phyloP scores from a whole-genome alignment of 2,113 vertebrate genomes.

The Calidris pygmaea region DNA sequence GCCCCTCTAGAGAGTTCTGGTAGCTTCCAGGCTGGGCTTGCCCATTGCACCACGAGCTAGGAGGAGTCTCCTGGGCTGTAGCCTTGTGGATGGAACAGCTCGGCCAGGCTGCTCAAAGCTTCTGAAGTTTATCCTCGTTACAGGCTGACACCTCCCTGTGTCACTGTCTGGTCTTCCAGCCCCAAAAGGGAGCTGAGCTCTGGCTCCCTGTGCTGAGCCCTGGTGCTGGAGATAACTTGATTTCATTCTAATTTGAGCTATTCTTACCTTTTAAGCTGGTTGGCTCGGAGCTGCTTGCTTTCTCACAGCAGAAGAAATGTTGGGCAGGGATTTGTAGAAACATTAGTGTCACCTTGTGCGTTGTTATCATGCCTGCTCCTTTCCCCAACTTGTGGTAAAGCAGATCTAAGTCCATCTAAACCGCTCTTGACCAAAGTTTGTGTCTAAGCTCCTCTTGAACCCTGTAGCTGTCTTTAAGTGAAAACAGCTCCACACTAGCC shows the following conservation, averaged over 20 bases:
- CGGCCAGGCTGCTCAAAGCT: background rate
- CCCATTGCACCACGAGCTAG: rapidly evolving
- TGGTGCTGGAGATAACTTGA: background rate
- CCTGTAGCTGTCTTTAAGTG: background rate
- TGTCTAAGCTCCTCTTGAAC: background rate
- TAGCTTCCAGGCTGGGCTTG: background rate
- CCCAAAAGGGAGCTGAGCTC: background rate
- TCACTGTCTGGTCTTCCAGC: background rate
- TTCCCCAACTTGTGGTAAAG: background rate
- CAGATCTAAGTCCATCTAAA: background rate
- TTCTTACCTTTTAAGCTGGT: background rate
- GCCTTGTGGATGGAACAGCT: background rate
- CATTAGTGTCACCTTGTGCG: background rate
- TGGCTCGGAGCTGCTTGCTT: background rate
- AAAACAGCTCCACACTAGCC: background rate
- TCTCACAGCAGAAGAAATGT: background rate
- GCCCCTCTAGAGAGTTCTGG: background rate
- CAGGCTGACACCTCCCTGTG: background rate
- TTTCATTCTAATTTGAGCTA: background rate
- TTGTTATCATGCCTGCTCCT: background rate
- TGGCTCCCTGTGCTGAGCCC: background rate
- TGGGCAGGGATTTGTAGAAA: background rate
- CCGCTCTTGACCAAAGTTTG: background rate
- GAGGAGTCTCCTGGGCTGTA: background rate
- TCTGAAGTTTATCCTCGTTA: background rate